Percentiles rank a stretch among this genome's conserved stretches.
phyloP scores from a whole-genome alignment of 2,888 invertebrate species.

The Erpobdella octoculata region DNA sequence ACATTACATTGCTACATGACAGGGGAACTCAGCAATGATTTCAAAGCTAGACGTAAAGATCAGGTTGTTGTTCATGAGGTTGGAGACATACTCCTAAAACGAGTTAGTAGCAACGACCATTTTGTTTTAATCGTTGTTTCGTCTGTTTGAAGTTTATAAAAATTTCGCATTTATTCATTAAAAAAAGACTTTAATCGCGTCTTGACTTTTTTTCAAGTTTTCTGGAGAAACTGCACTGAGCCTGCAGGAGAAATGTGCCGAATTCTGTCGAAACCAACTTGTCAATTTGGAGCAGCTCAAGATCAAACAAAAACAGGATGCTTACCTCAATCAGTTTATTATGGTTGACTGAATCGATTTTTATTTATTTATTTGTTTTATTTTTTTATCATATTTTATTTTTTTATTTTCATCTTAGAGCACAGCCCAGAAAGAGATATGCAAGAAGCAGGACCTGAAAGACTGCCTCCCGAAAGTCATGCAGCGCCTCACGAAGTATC shows the following conservation, averaged over 20 bases:
- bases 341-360: slow-evolving; percentile 48
- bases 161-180: neutral
- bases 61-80: slow-evolving; percentile 7
- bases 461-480: slow-evolving; percentile 82
- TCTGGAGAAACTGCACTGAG: slow-evolving; percentile 69
- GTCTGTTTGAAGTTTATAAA: neutral
- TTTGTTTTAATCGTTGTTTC: neutral
- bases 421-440: slow-evolving; percentile 71
- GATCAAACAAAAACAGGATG: slow-evolving; percentile 69
- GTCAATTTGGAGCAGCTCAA: slow-evolving; percentile 73
- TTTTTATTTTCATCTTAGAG: slow-evolving; percentile 52
- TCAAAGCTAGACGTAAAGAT: slow-evolving; percentile 7
- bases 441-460: slow-evolving; percentile 71
- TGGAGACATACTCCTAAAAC: slow-evolving; percentile 18
- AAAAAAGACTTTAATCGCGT: neutral
- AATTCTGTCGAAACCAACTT: slow-evolving; percentile 81
- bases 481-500: slow-evolving; percentile 78
- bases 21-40: slow-evolving; percentile 23
- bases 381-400: too few species aligned
- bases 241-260: slow-evolving; percentile 69
- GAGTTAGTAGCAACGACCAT: neutral
- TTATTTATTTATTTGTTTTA: neutral
- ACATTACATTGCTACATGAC: too few species aligned
- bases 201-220: slow-evolving; percentile 57
- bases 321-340: slow-evolving; percentile 70